phyloP scores from a whole-genome alignment of 2,113 vertebrate genomes.

The Oryzias woworae region DNA sequence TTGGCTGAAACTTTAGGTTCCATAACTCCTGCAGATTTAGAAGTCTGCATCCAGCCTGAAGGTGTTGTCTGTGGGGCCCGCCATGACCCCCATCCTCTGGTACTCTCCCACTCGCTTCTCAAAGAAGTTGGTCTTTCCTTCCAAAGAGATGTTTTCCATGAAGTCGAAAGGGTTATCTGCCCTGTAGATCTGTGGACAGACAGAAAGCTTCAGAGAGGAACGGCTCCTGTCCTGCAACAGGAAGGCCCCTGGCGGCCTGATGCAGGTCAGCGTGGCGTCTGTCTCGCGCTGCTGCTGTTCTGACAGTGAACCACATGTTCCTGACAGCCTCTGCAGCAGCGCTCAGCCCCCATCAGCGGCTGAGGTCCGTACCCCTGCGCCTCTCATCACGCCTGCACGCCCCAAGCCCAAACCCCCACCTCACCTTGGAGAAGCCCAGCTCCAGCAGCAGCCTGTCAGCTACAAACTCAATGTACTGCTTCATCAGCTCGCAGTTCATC shows the following conservation, averaged over 20 bases:
- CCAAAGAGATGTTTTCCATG: constrained; percentile 98
- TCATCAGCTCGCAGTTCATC: constrained; percentile 22
- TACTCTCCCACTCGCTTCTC: constrained; percentile 98
- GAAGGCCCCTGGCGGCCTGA: background rate
- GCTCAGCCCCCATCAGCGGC: background rate
- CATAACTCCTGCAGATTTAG: constrained; percentile 50
- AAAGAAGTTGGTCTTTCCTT: constrained; percentile 88
- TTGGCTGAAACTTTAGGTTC: background rate
- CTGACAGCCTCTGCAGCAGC: background rate
- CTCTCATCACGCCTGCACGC: background rate
- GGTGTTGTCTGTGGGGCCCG: constrained; percentile 83
- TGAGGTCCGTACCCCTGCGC: constrained; percentile 2
- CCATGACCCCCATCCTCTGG: constrained; percentile 98
- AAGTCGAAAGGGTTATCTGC: constrained; percentile 97
- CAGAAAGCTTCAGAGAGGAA: background rate
- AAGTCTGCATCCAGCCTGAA: constrained; percentile 96
- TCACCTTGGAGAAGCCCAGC: constrained; percentile 16
- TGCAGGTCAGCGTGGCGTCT: constrained; percentile 48
- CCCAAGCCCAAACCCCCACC: background rate
- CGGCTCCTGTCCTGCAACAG: background rate
- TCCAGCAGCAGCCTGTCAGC: constrained; percentile 18
- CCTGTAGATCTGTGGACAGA: constrained; percentile 80
- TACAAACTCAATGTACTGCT: constrained; percentile 15
- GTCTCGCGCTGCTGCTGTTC: constrained; percentile 42
- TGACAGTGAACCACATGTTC: constrained; percentile 51